Evolutionary conservation across 23 tunicate species (phyloP), one percentile per base, ranked within the genome.

Genomic region (Ascidia mentula): DNA sequence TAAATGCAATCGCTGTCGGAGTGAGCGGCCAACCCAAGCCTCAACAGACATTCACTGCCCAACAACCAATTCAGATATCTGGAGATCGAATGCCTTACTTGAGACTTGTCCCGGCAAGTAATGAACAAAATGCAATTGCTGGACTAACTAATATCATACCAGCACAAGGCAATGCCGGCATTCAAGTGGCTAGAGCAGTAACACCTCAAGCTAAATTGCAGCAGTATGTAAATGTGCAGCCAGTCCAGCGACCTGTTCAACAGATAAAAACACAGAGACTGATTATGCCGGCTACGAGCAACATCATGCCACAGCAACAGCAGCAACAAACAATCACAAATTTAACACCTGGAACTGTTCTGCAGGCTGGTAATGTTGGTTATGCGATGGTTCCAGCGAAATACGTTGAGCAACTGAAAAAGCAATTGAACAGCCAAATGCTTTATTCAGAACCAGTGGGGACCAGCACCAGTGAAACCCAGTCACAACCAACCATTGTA

Each of bases 381-480:
- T 91, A 91, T 73, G 97, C 97, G 20, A 91, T 91, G 97, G 87
- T 91, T 1, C 97, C 97, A 9, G 97, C 97, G 6, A 91, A 91
- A 71, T 91, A 91, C 60, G 97, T 91, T 35, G 97, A 91, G 70
- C 87, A 91, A 59, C 69, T 91, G 15, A 85, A 82, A 69, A 86
- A 91, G 40, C 97, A 85, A 37, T 39, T 91, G 0, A 90, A 76
- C 36, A 77, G 74, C 45, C 89, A 85, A 60, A 30, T 78, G 72
- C 34, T 79, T 7, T 46, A 69, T 18, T 22, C 37, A 28, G 72
- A 72, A 22, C n/a, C 78, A 0, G 84, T 70, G 46, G 38, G 38
- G 38, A 39, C 69, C 65, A 53, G 65, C 65, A 20, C 65, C 22
- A 53, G 65, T 53, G 65, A 53, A 5, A 53, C 65, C 13, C 7